Base-by-base conservation (phyloP, 1,140 invertebrate genomes). In the Elysia chlorotica region DNA sequence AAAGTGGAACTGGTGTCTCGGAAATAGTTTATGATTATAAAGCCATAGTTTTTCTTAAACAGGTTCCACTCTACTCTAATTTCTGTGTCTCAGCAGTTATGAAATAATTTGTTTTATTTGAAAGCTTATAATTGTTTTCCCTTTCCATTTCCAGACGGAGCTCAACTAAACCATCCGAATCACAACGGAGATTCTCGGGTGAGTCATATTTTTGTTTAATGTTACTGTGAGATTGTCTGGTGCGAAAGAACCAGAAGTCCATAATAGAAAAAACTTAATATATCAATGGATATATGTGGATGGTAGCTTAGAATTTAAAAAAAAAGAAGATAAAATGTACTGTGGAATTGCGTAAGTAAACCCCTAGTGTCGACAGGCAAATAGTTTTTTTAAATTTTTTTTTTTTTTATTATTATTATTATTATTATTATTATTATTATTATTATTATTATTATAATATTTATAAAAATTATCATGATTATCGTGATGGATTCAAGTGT, bases 111-210 rank as follows among this genome's bases (percentile, higher is more conserved):
- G 2, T 4, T 65, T 21, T 2, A 65, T 65, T n/a, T 38, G 17
- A n/a, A 33, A 14, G 28, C 21, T 10, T 65, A 30, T 33, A 30
- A 33, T 65, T 10, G 5, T 33, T 71, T 48, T 31, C 21, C 67
- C 6, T 59, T 35, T 41, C 21, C 14, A 35, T 53, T n/a, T n/a
- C n/a, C n/a, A 74, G 74, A 74, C 71, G 68, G 71, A 21, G 74
- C 65, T 36, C 59, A 74, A 21, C 30, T 31, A 30, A 57, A 59
- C 41, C 74, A 74, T 41, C 67, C 62, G 21, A 74, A 71, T 23
- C 74, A 74, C 38, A 74, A 74, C 57, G 74, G 74, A 70, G 63
- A 74, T 59, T 71, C 74, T n/a, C 66, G 69, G 68, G 74, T 74
- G 41, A 63, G 68, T 74, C 10, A 17, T 35, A 57, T 21, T 65